phyloP scores from a whole-genome alignment of 2,797 vertebrate genomes.

The Decapterus maruadsi region DNA sequence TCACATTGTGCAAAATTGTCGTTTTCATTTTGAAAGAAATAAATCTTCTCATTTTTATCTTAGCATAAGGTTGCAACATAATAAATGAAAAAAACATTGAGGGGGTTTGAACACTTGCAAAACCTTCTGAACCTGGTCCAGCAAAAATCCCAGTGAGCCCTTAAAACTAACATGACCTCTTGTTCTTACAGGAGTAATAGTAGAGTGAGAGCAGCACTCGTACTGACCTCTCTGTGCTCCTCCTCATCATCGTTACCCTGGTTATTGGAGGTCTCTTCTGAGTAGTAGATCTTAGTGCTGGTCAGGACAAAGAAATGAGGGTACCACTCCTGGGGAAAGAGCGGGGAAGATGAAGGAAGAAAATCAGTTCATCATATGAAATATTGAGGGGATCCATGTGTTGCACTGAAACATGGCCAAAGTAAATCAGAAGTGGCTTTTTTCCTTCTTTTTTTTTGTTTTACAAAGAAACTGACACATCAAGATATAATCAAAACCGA shows the following conservation, averaged over 20 bases:
- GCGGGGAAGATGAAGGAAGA: neutral
- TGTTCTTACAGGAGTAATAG: neutral
- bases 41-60: neutral
- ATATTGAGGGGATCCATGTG: slow-evolving; percentile 57
- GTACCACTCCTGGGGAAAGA: slow-evolving; percentile 92
- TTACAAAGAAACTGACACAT: neutral
- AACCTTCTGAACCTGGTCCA: neutral
- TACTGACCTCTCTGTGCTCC: slow-evolving; percentile 94
- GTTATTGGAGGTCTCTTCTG: slow-evolving; percentile 94
- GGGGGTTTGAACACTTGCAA: neutral
- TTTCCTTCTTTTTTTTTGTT: too few relatives aligned
- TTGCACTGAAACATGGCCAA: slow-evolving; percentile 24
- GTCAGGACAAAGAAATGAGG: slow-evolving; percentile 99
- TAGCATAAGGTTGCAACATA: too few relatives aligned
- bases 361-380: slow-evolving; percentile 36
- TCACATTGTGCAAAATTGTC: too few relatives aligned
- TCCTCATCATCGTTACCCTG: slow-evolving; percentile 98
- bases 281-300: slow-evolving; percentile 98
- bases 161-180: neutral
- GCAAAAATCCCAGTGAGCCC: neutral
- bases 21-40: too few relatives aligned
- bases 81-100: too few relatives aligned
- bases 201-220: neutral
- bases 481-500: neutral
- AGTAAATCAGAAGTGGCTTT: neutral